These are phyloP conservation scores for Eristalis tenax DNA, from an alignment of 2,888 invertebrate species.

Conservation along the genomic window DNA sequence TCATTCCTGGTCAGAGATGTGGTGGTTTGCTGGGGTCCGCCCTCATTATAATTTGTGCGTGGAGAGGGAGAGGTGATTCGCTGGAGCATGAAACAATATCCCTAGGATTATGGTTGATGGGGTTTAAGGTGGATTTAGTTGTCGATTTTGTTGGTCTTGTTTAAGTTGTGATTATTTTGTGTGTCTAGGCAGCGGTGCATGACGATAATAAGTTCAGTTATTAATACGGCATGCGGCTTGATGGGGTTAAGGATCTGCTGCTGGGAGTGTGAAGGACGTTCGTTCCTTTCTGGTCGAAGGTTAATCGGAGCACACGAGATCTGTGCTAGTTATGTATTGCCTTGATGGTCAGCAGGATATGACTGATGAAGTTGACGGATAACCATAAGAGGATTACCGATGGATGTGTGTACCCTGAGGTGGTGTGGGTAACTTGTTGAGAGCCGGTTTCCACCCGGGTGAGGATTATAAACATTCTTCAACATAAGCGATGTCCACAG, in stretches of 20 bases:
- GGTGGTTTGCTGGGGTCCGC: neutral
- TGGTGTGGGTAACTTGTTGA: neutral
- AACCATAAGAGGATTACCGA: neutral
- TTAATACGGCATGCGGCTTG: constrained; percentile 1
- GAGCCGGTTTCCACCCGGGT: neutral
- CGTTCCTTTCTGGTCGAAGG: neutral
- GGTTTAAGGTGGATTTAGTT: constrained; percentile 50
- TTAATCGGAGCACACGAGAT: neutral
- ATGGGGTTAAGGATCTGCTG: neutral
- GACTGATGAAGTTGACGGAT: neutral
- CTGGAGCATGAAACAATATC: constrained; percentile 43
- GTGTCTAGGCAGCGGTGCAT: constrained; percentile 7
- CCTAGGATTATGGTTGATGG: constrained; percentile 42
- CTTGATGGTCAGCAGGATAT: neutral
- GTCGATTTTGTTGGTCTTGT: constrained; percentile 35
- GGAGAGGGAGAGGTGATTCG: neutral
- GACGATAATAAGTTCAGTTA: constrained; percentile 26
- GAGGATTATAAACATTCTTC: neutral
- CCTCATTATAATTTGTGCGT: constrained; percentile 23
- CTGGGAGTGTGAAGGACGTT: neutral
- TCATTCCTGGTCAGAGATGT: neutral
- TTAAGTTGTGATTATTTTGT: constrained; percentile 36
- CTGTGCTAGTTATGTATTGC: neutral
- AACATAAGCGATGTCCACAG: too few relatives aligned
- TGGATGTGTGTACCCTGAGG: neutral